Base-by-base conservation (phyloP, 2,113 vertebrate species). In the Dicrurus megarhynchus region DNA sequence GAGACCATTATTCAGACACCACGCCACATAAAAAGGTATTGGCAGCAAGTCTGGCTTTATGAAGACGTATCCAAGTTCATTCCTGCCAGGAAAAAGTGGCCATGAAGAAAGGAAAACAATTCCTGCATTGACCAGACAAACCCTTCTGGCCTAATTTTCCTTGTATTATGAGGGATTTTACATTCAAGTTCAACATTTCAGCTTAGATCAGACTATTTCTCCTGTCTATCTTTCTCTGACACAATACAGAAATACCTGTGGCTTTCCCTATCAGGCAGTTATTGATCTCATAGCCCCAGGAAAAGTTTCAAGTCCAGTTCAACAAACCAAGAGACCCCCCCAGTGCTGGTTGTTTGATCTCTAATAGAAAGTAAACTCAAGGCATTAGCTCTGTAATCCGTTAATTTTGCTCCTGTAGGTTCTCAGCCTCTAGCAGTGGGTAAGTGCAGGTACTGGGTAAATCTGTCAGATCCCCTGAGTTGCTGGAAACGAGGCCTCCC, bases 1-100 rank as follows among this genome's bases (percentile, higher is more conserved):
- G 49, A 98, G 63, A 69, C 90, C 46, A 23, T 98, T 98, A 61
- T 96, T 98, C 84, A 98, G 80, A 85, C 97, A 94, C 96, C 94
- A 97, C 0, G 44, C 30, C 39, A 94, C 42, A 33, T 95, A 97
- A 82, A 98, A 97, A 56, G 73, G 65, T 27, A 49, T 70, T 57
- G 88, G 97, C 70, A 97, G 92, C 50, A 97, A 80, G 79, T 95
- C 94, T 19, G 92, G 96, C 87, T 97, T 81, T 26, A 94, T 33
- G 73, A 74, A 97, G 57, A 95, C 80, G 79, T 49, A 93, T 73
- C 97, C 95, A 79, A 94, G 46, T 83, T 93, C 96, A 94, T 95
- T 96, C 88, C 95, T 97, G 87, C 9, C 33, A 80, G 87, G 53
- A 83, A 95, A 96, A 91, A 56, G 5, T 3, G 12, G 4, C 16